Base-by-base conservation (phyloP, 2,113 vertebrate species). In the Sander lucioperca region DNA sequence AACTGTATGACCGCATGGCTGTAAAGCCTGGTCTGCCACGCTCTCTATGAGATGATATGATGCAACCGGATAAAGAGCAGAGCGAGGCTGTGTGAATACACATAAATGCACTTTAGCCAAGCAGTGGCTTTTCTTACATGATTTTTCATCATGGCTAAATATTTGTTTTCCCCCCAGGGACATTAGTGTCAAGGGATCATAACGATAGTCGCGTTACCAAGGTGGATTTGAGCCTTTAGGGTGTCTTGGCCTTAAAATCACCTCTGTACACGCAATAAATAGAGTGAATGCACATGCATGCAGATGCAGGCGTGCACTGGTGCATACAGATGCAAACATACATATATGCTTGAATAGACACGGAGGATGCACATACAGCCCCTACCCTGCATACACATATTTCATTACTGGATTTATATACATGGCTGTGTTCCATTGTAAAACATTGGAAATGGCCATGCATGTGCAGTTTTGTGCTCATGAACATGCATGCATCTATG, bases 21-120 rank as follows among this genome's bases (percentile, higher is more conserved):
- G 83, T 58, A 83, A 88, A 69, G 71, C 81, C 76, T 67, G 47
- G 70, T 81, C 87, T 82, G 77, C 79, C 88, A 86, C 83, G n/a
- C 79, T 89, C 71, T 88, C 77, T 64, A 78, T 53, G 77, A 85
- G 80, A 91, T 91, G 83, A 93, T 93, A 90, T 93, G 92, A 93
- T 92, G 90, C 91, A 91, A 91, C 78, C 65, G 84, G 87, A 93
- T 88, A 90, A 92, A 90, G 83, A 88, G 85, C 82, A 86, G 87
- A 79, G 71, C 65, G 36, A 59, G 79, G 80, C 80, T 74, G 74
- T 88, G 80, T 90, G 84, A 88, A 89, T 85, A 86, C 77, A 57
- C 85, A 72, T 76, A 89, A 88, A 92, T 89, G 89, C 82, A 89
- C 84, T 91, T 93, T 82, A 88, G 75, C 89, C 84, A 79, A 86